Base-by-base conservation (phyloP, 2,888 invertebrate species). In the Atherix ibis region DNA sequence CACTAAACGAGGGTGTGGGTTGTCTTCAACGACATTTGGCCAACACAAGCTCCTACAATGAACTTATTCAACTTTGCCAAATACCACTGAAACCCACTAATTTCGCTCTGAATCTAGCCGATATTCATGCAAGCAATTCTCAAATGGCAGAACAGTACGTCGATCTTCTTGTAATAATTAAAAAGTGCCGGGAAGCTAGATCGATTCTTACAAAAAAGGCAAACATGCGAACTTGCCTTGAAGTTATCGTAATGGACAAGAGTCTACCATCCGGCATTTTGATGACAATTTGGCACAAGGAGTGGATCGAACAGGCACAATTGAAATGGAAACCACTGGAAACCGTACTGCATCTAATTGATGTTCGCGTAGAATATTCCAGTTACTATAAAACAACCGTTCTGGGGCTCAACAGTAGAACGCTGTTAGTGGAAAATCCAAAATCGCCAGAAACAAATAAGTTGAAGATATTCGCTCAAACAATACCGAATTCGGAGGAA, bases 361-460 rank as follows among this genome's bases (percentile, higher is more conserved):
- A 84, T 50, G 68, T 73, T 14, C 67, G 68, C 15, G 65, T 82
- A 17, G 64, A 64, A 2, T 72, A 70, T 64, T 73, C 73, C 8
- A 57, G 54, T 8, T 69, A 65, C 39, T 60, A 66, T 14, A 65
- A 63, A 29, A 50, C 63, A 14, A 62, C 69, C 36, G 64, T 67
- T 13, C 64, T 67, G 2, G 58, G 64, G 35, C 57, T 70, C 3
- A 60, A 62, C 2, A 50, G 54, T 9, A 65, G 68, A 31, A 73
- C 72, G 4, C 62, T 85, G 15, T 59, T 84, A 39, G 82, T 77
- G 3, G 82, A 80, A 50, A 73, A 83, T 59, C 83, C 83, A 1
- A 60, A 70, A 38, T 69, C 73, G 3, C 58, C 67, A 1, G 74
- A 83, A 48, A 69, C 73, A 0, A 62, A 68, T 37, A 54, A 62